Evolutionary conservation across 1,140 invertebrate species (phyloP).

Genomic region (Eubasilissa regina): DNA sequence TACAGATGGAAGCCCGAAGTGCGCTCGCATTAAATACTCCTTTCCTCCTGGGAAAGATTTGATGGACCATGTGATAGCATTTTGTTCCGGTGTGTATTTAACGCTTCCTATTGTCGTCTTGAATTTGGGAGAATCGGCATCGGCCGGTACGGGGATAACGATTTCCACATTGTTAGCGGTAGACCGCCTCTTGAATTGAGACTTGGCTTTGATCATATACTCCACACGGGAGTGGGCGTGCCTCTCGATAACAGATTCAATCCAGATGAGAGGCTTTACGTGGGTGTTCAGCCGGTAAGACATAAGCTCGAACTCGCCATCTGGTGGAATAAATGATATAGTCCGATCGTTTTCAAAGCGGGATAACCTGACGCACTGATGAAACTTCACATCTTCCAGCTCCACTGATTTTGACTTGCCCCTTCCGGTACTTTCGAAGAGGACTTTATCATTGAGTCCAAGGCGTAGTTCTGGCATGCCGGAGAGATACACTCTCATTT

Average conservation of each 20-base stretch:
- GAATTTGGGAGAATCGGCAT: slow-evolving; percentile 99
- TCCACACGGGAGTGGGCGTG: slow-evolving; percentile 98
- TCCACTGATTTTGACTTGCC: slow-evolving; percentile 99
- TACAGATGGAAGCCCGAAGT: slow-evolving; percentile 98
- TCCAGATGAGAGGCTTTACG: slow-evolving; percentile 99
- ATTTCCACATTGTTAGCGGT: slow-evolving; percentile 99
- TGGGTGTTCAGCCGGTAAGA: slow-evolving; percentile 98
- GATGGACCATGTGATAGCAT: slow-evolving; percentile 99
- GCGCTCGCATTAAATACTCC: slow-evolving; percentile 98
- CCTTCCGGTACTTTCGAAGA: slow-evolving; percentile 97
- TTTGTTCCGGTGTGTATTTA: slow-evolving; percentile 98
- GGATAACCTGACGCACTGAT: slow-evolving; percentile 98
- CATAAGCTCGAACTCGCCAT: slow-evolving; percentile 99
- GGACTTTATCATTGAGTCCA: slow-evolving; percentile 98
- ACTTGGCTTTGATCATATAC: slow-evolving; percentile 99
- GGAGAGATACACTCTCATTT: slow-evolving; percentile 98
- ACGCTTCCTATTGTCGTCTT: slow-evolving; percentile 98
- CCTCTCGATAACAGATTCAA: slow-evolving; percentile 99
- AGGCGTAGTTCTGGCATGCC: slow-evolving; percentile 99
- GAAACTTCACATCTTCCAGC: slow-evolving; percentile 99
- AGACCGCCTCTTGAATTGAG: slow-evolving; percentile 97
- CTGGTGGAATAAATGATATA: slow-evolving; percentile 99
- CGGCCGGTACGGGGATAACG: slow-evolving; percentile 97
- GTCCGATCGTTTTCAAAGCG: slow-evolving; percentile 99
- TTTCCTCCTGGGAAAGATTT: slow-evolving; percentile 99